Percentiles rank a stretch among this genome's conserved stretches.
phyloP scores from a whole-genome alignment of 2,113 vertebrate species.

The Podocnemis expansa region DNA sequence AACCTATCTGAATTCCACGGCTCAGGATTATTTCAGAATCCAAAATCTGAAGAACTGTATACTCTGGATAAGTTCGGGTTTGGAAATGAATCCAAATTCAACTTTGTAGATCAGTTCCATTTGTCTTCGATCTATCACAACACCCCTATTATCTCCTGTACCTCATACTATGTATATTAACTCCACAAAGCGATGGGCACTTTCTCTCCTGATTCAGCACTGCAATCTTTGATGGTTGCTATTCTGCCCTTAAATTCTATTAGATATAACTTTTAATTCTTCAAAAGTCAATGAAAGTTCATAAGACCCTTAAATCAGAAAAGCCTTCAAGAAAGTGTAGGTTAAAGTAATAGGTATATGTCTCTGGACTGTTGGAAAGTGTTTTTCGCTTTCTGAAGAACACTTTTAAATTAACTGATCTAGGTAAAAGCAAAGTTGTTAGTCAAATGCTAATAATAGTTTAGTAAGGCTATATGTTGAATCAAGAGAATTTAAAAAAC shows the following conservation, averaged over 20 bases:
- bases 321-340: constrained; percentile 11
- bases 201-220: constrained; percentile 34
- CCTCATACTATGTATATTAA: constrained; percentile 39
- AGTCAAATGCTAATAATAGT: constrained; percentile 27
- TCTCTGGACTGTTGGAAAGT: constrained; percentile 15
- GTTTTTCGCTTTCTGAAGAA: constrained; percentile 42
- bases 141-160: constrained; percentile 46
- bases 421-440: not conserved
- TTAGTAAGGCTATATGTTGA: constrained; percentile 3
- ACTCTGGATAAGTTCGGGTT: not conserved
- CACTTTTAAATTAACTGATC: not conserved
- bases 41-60: constrained; percentile 8
- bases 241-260: constrained; percentile 51
- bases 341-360: not conserved
- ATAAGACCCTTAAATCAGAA: constrained; percentile 28
- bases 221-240: constrained; percentile 21
- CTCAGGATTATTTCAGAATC: constrained; percentile 15
- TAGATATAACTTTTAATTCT: constrained; percentile 31
- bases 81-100: constrained; percentile 21
- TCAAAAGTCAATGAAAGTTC: constrained; percentile 42
- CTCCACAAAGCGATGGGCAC: not conserved
- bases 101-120: not conserved
- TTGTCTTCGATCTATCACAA: constrained; percentile 37
- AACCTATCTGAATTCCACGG: not conserved
- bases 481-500: not conserved